Conservation (phyloP, 2,113 vertebrate genomes). For the Zosterops hypoxanthus region DNA sequence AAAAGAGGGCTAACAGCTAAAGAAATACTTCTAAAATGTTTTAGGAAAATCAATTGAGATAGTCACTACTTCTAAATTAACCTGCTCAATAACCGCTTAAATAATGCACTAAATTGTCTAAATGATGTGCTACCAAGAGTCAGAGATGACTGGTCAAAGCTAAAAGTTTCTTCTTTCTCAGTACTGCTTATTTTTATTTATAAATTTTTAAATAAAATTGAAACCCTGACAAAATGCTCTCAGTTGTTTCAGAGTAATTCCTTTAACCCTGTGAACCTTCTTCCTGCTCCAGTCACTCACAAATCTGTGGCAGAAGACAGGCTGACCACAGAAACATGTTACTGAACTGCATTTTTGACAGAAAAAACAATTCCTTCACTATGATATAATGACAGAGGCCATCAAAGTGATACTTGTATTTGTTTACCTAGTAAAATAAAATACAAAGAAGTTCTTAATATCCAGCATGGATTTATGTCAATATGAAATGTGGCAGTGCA, state of each 20-base stretch:
- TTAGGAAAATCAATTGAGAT: background rate
- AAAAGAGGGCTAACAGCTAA: background rate
- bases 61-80: background rate
- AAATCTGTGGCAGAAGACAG: slow-evolving; percentile 16
- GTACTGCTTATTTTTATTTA: background rate
- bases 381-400: background rate
- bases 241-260: slow-evolving; percentile 46
- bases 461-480: background rate
- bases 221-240: background rate
- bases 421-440: background rate
- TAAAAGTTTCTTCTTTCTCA: background rate
- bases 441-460: background rate
- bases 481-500: background rate
- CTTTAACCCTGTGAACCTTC: background rate
- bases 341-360: slow-evolving; percentile 48
- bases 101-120: background rate
- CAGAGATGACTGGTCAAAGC: background rate
- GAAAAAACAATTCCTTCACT: slow-evolving; percentile 14
- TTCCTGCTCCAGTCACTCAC: slow-evolving; percentile 23
- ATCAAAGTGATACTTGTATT: background rate
- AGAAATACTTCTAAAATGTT: background rate
- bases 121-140: background rate
- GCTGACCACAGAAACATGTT: background rate
- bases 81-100: background rate
- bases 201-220: slow-evolving; percentile 18